Evolutionary conservation across 53 echinoderm and acorn worm species (phyloP).

Genomic region (Holothuria leucospilota): DNA sequence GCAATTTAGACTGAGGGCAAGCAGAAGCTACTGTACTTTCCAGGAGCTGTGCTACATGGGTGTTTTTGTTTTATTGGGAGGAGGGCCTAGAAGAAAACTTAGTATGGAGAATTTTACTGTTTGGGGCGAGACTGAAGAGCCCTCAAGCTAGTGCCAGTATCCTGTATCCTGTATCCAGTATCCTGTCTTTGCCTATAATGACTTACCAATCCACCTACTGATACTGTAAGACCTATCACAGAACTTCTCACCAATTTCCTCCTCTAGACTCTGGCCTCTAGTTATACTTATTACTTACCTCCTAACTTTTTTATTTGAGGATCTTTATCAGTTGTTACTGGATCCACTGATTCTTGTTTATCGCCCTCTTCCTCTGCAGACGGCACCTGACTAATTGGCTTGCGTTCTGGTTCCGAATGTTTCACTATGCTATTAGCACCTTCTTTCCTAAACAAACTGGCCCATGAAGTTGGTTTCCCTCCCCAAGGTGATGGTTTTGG

Average conservation of each 20-base stretch:
- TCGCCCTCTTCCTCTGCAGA: not conserved
- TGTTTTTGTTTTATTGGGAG: not conserved
- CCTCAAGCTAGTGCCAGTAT: too few relatives aligned
- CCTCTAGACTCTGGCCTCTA: too few relatives aligned
- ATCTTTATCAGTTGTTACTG: constrained; percentile 79
- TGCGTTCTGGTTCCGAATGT: constrained; percentile 34
- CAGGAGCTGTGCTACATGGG: too few relatives aligned
- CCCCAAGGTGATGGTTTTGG: constrained; percentile 30
- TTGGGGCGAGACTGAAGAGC: too few relatives aligned
- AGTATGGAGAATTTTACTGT: too few relatives aligned
- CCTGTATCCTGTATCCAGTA: too few relatives aligned
- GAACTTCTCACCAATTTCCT: not conserved
- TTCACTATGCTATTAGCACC: constrained; percentile 37
- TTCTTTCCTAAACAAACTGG: constrained; percentile 80
- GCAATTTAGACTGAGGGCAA: too few relatives aligned
- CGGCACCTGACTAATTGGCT: constrained; percentile 5
- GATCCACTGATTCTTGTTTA: constrained; percentile 47
- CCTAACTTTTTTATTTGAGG: constrained; percentile 82
- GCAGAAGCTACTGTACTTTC: too few relatives aligned
- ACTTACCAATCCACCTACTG: too few relatives aligned
- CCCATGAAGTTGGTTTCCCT: constrained; percentile 79
- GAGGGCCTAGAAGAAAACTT: not conserved
- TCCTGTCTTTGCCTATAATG: too few relatives aligned
- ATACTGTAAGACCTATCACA: too few relatives aligned
- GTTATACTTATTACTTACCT: constrained; percentile 77